phyloP scores from a whole-genome alignment of 2,113 vertebrate genomes.

The Grammomys dolichurus region DNA sequence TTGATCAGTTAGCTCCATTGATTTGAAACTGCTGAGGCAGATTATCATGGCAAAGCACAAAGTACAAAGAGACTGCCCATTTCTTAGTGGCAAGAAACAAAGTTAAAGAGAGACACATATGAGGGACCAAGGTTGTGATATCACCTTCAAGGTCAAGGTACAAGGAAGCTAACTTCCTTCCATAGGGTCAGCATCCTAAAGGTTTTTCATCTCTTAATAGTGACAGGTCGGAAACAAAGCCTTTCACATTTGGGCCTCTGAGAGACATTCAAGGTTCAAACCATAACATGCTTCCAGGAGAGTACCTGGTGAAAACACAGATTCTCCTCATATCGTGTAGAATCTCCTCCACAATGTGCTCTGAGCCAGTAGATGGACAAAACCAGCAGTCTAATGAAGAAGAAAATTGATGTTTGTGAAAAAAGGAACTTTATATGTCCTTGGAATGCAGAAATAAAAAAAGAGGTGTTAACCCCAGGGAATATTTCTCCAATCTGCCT shows the following conservation, averaged over 20 bases:
- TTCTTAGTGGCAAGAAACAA: not conserved
- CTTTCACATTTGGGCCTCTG: not conserved
- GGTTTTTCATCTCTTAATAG: not conserved
- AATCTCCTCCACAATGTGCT: not conserved
- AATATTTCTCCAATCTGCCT: not conserved
- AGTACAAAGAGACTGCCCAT: not conserved
- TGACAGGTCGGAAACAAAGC: not conserved
- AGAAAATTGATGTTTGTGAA: not conserved
- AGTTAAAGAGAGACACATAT: not conserved
- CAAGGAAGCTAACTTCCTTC: not conserved
- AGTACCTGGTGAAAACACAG: not conserved
- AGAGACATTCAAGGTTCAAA: not conserved
- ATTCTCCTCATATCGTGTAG: not conserved
- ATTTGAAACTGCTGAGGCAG: not conserved
- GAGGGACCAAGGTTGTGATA: not conserved
- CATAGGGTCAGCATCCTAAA: not conserved
- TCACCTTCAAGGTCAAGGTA: not conserved
- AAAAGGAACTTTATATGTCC: not conserved
- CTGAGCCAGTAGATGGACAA: not conserved
- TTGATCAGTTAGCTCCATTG: not conserved
- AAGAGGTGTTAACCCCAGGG: not conserved
- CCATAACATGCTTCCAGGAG: not conserved
- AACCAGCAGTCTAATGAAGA: not conserved
- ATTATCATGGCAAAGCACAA: not conserved
- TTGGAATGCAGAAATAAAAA: not conserved